Percentiles rank a stretch among this genome's conserved stretches.
These are phyloP conservation scores for Sinella curviseta DNA, from an alignment of 1,140 invertebrate species.

Conservation along the genomic window DNA sequence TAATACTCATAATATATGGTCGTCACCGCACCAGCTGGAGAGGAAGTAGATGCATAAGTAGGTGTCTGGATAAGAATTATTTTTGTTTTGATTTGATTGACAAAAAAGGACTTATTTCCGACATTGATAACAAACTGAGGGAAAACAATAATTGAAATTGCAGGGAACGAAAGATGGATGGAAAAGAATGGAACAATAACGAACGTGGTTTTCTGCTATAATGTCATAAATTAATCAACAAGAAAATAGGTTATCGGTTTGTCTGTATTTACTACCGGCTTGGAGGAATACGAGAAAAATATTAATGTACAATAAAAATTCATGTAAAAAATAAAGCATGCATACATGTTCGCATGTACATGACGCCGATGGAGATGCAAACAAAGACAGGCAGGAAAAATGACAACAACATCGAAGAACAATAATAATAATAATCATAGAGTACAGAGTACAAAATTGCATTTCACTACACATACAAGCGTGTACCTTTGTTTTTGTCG, in stretches of 20 bases:
- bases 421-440: background rate
- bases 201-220: too few relatives aligned
- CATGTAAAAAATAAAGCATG: background rate
- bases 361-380: background rate
- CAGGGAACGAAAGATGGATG: background rate
- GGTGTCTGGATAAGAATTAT: background rate
- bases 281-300: background rate
- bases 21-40: too few relatives aligned
- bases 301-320: conserved; percentile 24
- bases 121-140: conserved; percentile 14
- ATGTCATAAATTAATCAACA: too few relatives aligned
- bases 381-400: background rate
- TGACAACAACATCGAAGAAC: background rate
- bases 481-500: background rate
- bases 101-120: conserved; percentile 17
- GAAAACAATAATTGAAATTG: conserved; percentile 1
- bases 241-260: too few relatives aligned
- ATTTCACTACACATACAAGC: background rate
- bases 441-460: too few relatives aligned
- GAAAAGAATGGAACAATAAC: too few relatives aligned
- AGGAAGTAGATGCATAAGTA: too few relatives aligned
- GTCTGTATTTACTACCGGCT: background rate
- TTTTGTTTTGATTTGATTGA: conserved; percentile 22
- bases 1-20: too few relatives aligned
- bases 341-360: background rate